Conservation (phyloP, 2,113 vertebrate species). For the Cyanoramphus novaezelandiae region DNA sequence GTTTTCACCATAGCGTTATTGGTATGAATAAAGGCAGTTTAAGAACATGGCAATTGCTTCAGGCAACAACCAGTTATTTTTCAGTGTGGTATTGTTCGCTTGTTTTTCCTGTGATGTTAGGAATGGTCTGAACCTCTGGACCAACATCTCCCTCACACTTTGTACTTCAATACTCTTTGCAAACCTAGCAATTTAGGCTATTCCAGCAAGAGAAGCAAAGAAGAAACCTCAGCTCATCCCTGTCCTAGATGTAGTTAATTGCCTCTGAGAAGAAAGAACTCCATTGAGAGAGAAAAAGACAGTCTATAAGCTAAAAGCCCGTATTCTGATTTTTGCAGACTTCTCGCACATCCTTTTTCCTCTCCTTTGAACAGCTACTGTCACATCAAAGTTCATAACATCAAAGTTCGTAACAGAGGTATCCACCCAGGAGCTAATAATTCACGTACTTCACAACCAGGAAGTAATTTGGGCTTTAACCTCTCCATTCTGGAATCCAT, state of each 20-base stretch:
- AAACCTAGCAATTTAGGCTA: neutral
- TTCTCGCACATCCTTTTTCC: neutral
- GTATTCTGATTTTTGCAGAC: neutral
- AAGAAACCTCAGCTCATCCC: neutral
- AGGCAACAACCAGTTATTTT: neutral
- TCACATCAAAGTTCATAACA: constrained; percentile 25
- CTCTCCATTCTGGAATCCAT: neutral
- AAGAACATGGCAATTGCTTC: neutral
- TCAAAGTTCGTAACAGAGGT: neutral
- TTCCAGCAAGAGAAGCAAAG: neutral
- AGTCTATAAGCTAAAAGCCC: neutral
- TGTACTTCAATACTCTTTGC: neutral
- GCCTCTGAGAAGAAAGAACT: neutral
- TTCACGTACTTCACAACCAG: neutral
- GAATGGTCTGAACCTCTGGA: neutral
- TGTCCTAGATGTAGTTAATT: neutral
- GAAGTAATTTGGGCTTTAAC: neutral
- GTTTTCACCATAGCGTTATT: neutral
- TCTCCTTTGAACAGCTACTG: constrained; percentile 1
- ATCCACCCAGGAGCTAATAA: constrained; percentile 11
- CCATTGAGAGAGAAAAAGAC: neutral
- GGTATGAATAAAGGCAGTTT: neutral
- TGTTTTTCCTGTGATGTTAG: neutral
- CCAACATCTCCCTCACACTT: neutral
- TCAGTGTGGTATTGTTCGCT: neutral